Base-by-base conservation (phyloP, 1,140 invertebrate genomes). In the Tribolium madens region DNA sequence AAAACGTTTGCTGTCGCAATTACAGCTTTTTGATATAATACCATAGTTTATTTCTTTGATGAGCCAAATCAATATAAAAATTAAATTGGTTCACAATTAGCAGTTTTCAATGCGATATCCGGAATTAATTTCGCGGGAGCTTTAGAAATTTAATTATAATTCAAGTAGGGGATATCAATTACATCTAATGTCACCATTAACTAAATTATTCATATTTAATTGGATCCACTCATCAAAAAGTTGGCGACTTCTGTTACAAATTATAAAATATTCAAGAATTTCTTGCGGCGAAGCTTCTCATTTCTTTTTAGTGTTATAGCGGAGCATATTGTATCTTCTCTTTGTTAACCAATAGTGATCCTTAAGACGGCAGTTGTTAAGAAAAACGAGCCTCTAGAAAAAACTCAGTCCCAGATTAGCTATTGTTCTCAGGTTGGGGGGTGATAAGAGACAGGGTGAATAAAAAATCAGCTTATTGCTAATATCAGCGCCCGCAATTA, bases 381-480 rank as follows among this genome's bases (percentile, higher is more conserved):
- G 75, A 50, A 48, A 46, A 72, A 78, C 68, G 48, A 60, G 26
- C 73, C 46, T 57, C 47, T n/a, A 47, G 71, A 48, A 60, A 33
- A 79, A 79, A 76, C 48, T 75, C 64, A 74, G 80, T 68, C 78
- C 68, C 78, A 78, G 82, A 83, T 84, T 84, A 83, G 83, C 80
- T 81, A 83, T 84, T 83, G 82, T 84, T 84, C 79, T 83, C 79
- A 69, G 78, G 82, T 81, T 81, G 64, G 75, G 68, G 83, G 79
- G 81, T 81, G 83, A 85, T 84, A 85, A 83, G 81, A 83, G 79
- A 78, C 80, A 78, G 84, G 84, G 85, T 86, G 85, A 86, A 86
- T 86, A 86, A 86, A 86, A 86, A 86, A 86, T 86, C 84, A 85
- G 85, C 85, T 85, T 85, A 85, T 84, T 86, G 83, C 85, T 85